Base-by-base conservation (phyloP, 2,113 vertebrate genomes). In the Macrotis lagotis region DNA sequence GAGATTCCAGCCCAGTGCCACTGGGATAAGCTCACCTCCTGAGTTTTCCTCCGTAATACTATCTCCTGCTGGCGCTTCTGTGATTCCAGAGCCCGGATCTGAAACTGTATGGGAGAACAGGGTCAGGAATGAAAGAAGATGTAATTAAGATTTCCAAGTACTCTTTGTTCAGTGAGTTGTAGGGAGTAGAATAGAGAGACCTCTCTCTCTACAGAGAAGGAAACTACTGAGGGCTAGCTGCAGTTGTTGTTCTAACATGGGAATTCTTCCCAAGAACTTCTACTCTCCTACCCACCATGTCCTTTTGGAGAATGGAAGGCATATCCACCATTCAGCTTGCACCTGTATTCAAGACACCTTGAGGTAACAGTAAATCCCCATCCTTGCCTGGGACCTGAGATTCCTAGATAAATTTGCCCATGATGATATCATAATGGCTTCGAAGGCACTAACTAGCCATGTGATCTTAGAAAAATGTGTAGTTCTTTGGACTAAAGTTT, bases 31-130 rank as follows among this genome's bases (percentile, higher is more conserved):
- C 98, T 98, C 37, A 99, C 99, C 98, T 99, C 99, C 98, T 99
- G 99, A 0, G 99, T 99, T 96, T 99, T 99, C 96, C 99, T 98
- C 95, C 99, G 98, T 95, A 99, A 98, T 11, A 99, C 99, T 24
- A 99, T 98, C 93, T 99, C 99, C 98, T 99, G 99, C 98, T 99
- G 99, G 25, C 99, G 98, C 98, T 99, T 99, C 98, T 99, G 99
- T 49, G 99, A 99, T 97, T 99, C 99, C 96, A 99, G 98, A 1
- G 99, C 98, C 19, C 99, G 98, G 90, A 99, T 99, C 98, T 99
- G 99, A 98, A 99, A 99, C 99, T 99, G 97, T 8, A n/a, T 0
- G 48, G n/a, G 47, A 31, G 25, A 93, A 50, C 28, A 19, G 90
- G n/a, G 19, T 83, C 66, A 44, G 16, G 19, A 7, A 19, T 24